A percentile compares a stretch with the other conserved stretches of the same genome.
phyloP scores from a whole-genome alignment of 1,140 invertebrate genomes.

The Magallana ariakensis region DNA sequence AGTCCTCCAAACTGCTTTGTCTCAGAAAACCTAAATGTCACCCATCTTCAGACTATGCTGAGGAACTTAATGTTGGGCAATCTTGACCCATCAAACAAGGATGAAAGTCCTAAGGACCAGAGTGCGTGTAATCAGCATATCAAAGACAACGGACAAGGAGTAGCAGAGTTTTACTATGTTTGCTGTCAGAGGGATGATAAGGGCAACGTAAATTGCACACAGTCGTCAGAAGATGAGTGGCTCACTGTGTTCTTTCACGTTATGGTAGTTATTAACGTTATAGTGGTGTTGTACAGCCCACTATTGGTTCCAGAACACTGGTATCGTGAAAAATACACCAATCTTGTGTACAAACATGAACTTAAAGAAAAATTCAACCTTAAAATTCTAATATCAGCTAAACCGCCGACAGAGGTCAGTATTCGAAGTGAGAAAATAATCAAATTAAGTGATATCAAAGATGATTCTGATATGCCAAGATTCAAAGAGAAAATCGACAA shows the following conservation, averaged over 20 bases:
- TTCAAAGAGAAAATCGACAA: constrained; percentile 41
- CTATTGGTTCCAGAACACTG: constrained; percentile 61
- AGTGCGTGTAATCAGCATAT: constrained; percentile 66
- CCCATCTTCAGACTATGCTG: constrained; percentile 38
- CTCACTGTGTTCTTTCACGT: constrained; percentile 59
- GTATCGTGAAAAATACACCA: constrained; percentile 52
- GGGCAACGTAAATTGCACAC: constrained; percentile 50
- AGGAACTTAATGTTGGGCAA: constrained; percentile 56
- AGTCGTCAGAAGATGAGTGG: constrained; percentile 62
- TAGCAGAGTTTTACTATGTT: constrained; percentile 63
- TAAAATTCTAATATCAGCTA: background rate
- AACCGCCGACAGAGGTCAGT: background rate
- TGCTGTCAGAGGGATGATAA: constrained; percentile 63
- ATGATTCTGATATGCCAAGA: background rate
- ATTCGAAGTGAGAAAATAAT: constrained; percentile 48
- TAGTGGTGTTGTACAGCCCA: constrained; percentile 65
- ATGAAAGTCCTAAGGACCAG: constrained; percentile 39
- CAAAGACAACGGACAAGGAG: constrained; percentile 41
- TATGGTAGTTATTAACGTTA: constrained; percentile 64
- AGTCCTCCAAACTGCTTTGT: constrained; percentile 53
- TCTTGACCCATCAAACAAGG: background rate
- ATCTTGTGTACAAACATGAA: constrained; percentile 39
- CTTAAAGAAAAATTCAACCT: background rate
- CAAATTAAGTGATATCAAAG: constrained; percentile 55
- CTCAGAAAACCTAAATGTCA: constrained; percentile 27